Percentiles rank a stretch among this genome's conserved stretches.
These are phyloP conservation scores for Ypsolopha sequella DNA, from an alignment of 2,888 invertebrate species.

Conservation along the genomic window DNA sequence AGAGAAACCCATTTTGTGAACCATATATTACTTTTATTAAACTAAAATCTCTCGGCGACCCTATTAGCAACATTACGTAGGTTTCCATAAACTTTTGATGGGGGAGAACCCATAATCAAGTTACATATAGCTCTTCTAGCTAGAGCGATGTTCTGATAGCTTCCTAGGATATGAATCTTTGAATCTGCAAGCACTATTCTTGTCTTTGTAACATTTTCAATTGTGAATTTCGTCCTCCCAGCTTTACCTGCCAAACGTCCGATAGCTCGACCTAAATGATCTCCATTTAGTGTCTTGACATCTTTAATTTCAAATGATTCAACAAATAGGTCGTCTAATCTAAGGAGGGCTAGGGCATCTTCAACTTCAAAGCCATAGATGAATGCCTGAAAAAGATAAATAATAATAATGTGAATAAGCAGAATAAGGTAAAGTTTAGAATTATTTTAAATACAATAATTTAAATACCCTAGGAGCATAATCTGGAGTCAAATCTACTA, in stretches of 20 bases:
- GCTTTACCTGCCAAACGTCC: slow-evolving; percentile 98
- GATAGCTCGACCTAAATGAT: slow-evolving; percentile 95
- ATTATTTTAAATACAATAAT: background rate
- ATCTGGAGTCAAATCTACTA: too few species aligned
- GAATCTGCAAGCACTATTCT: slow-evolving; percentile 97
- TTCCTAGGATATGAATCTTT: slow-evolving; percentile 97
- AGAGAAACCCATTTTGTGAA: background rate
- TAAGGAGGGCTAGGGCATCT: slow-evolving; percentile 93
- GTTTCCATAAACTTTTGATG: slow-evolving; percentile 98
- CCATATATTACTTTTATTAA: slow-evolving; percentile 27
- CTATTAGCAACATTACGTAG: slow-evolving; percentile 87
- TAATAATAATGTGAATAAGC: too few species aligned
- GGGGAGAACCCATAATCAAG: slow-evolving; percentile 96
- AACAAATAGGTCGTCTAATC: slow-evolving; percentile 96
- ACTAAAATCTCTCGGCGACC: slow-evolving; percentile 82
- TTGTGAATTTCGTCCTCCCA: slow-evolving; percentile 96
- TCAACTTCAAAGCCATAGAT: slow-evolving; percentile 97
- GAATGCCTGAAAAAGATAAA: slow-evolving; percentile 76
- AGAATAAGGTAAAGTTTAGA: background rate
- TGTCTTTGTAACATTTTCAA: slow-evolving; percentile 99
- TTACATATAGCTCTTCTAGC: slow-evolving; percentile 96
- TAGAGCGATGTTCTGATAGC: slow-evolving; percentile 95
- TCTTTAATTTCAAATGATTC: slow-evolving; percentile 98
- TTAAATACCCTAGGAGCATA: too few species aligned
- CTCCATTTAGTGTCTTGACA: slow-evolving; percentile 94